Percentiles rank a stretch among this genome's conserved stretches.
These are phyloP conservation scores for Eumerus sabulonum DNA, from an alignment of 2,888 invertebrate species.

Conservation along the genomic window DNA sequence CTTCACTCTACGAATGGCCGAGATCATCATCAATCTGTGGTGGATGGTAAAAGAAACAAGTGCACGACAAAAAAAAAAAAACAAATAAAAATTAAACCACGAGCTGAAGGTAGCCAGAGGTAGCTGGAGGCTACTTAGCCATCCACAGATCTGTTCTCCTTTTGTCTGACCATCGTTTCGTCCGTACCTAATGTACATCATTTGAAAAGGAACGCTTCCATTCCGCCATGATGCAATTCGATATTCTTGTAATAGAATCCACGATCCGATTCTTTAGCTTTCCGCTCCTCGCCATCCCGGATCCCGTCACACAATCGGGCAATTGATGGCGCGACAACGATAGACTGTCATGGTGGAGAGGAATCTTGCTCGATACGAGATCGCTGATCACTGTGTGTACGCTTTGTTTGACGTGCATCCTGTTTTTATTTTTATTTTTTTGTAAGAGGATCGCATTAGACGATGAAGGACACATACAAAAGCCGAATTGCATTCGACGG, in stretches of 20 bases:
- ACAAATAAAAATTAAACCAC: slow-evolving; percentile 53
- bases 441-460: slow-evolving; percentile 50
- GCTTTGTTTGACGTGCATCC: slow-evolving; percentile 60
- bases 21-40: slow-evolving; percentile 64
- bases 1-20: neutral
- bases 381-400: slow-evolving; percentile 40
- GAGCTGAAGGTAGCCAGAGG: slow-evolving; percentile 41
- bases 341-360: slow-evolving; percentile 52
- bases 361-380: slow-evolving; percentile 10
- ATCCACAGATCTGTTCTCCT: slow-evolving; percentile 34
- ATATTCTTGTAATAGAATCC: slow-evolving; percentile 71
- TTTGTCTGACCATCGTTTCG: neutral
- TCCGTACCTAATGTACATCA: neutral
- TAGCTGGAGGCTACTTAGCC: slow-evolving; percentile 61
- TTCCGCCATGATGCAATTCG: slow-evolving; percentile 65
- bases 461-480: slow-evolving; percentile 54
- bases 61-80: slow-evolving; percentile 54
- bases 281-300: slow-evolving; percentile 24
- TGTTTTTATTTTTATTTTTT: slow-evolving; percentile 1
- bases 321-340: slow-evolving; percentile 57
- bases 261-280: slow-evolving; percentile 65
- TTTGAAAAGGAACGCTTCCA: slow-evolving; percentile 22
- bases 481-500: slow-evolving; percentile 59
- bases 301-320: slow-evolving; percentile 45
- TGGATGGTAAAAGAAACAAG: slow-evolving; percentile 36